Base-by-base conservation (phyloP, 1,140 invertebrate species). In the Lineus longissimus region DNA sequence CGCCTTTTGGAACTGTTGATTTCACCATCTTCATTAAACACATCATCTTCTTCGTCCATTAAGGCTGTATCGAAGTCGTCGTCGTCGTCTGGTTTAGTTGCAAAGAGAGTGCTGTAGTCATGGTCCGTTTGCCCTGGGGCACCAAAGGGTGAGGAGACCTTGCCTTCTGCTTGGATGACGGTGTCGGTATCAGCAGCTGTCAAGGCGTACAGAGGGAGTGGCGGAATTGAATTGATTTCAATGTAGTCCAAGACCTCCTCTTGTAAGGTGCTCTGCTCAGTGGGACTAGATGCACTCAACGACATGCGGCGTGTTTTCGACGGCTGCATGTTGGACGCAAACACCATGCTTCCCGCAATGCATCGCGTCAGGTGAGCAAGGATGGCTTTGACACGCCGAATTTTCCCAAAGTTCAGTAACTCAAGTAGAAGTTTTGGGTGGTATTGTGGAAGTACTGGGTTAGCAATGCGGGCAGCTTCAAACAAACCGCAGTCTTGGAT, bases 361-460 rank as follows among this genome's bases (percentile, higher is more conserved):
- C 80, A 81, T n/a, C 85, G 87, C 15, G 98, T 93, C 41, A 99
- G 85, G 86, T 99, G 97, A 1, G 94, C 90, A 40, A 99, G 83
- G 64, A 99, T 99, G 0, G 96, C 95, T 81, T 98, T 98, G 0
- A 99, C 97, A 87, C 77, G 47, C 31, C 70, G 59, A 15, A 76
- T 96, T 84, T 98, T 98, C 0, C 97, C 97, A 62, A 95, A 97
- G 82, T 98, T 98, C 0, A 99, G 83, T n/a, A 99, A 82, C 78
- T 99, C 97, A 90, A 98, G 97, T 2, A 99, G 82, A 75, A 98
- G 95, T 76, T 97, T 97, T 0, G 97, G 97, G 86, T 99, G 97
- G 82, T 99, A 99, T 74, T 99, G 97, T 0, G 97, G 97, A 64
- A 99, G 81, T n/a, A 98, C 94, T 0, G 96, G 96, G 76, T 93